Evolutionary conservation across 2,797 vertebrate genomes (phyloP).

Genomic region (Tragopan temminckii): DNA sequence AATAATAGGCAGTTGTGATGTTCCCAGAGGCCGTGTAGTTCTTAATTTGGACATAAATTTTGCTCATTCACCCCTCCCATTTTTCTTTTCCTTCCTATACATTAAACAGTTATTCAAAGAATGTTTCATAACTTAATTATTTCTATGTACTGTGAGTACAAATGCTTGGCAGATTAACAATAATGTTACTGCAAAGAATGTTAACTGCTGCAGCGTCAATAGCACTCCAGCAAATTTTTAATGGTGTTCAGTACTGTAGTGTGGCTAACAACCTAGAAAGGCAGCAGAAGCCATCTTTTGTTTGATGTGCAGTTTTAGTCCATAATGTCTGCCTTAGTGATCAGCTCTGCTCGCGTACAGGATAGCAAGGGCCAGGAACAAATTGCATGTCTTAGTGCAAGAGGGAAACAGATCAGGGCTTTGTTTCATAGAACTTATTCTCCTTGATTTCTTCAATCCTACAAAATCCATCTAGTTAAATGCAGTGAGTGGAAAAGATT

Average conservation of each 20-base stretch:
- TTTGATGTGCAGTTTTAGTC: fast-evolving
- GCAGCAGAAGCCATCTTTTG: background rate
- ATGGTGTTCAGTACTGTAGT: background rate
- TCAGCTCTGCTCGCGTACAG: background rate
- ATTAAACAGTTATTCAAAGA: background rate
- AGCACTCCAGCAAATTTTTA: background rate
- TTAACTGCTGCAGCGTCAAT: background rate
- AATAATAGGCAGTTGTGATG: background rate
- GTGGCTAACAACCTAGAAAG: fast-evolving
- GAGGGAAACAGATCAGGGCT: background rate
- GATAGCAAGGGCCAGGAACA: background rate
- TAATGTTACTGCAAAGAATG: background rate
- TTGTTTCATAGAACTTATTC: background rate
- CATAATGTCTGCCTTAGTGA: background rate
- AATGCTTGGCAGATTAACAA: background rate
- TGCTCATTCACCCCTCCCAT: fast-evolving
- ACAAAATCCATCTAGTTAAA: background rate
- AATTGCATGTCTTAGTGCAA: background rate
- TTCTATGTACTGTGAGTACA: background rate
- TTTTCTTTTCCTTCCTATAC: background rate
- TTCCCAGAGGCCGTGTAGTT: background rate
- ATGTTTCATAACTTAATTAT: background rate
- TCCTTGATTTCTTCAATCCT: background rate
- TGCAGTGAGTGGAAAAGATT: background rate
- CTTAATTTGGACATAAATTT: background rate